A percentile compares a stretch with the other conserved stretches of the same genome.
These are phyloP conservation scores for Pandemis cinnamomeana DNA, from an alignment of 2,888 invertebrate genomes.

Conservation along the genomic window DNA sequence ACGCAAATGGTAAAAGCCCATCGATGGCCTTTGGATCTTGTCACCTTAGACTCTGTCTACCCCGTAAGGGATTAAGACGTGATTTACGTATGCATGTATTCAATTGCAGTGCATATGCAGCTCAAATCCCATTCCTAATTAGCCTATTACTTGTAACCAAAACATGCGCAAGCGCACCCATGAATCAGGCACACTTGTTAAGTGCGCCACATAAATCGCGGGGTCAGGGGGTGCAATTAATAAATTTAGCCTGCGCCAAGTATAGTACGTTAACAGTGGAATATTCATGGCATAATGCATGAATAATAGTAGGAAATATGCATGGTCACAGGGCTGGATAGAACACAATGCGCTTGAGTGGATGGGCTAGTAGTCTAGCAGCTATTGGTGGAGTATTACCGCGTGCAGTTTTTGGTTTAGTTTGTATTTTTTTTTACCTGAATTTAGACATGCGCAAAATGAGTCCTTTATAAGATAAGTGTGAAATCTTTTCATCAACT, in stretches of 20 bases:
- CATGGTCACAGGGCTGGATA: slow-evolving; percentile 63
- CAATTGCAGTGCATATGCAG: too few species aligned
- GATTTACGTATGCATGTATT: too few species aligned
- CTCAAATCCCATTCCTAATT: slow-evolving; percentile 23
- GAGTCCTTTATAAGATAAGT: too few species aligned
- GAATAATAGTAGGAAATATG: slow-evolving; percentile 74
- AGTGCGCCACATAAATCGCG: slow-evolving; percentile 33
- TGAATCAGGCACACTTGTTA: slow-evolving; percentile 34
- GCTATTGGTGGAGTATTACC: slow-evolving; percentile 18
- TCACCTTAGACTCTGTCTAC: too few species aligned
- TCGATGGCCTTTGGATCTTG: too few species aligned
- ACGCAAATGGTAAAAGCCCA: too few species aligned
- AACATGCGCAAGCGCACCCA: slow-evolving; percentile 34
- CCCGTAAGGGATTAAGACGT: too few species aligned
- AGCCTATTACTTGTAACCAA: slow-evolving; percentile 29
- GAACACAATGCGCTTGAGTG: slow-evolving; percentile 54
- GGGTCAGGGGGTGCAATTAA: slow-evolving; percentile 41
- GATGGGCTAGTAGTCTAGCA: slow-evolving; percentile 24
- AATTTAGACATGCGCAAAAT: too few species aligned
- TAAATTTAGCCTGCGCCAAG: slow-evolving; percentile 38
- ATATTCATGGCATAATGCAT: slow-evolving; percentile 78
- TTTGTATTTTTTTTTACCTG: too few species aligned
- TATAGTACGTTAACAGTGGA: slow-evolving; percentile 72
- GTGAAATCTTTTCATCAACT: too few species aligned
- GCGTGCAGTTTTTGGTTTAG: too few species aligned